Evolutionary conservation across 2,113 vertebrate genomes (phyloP).

Genomic region (Thunnus thynnus): DNA sequence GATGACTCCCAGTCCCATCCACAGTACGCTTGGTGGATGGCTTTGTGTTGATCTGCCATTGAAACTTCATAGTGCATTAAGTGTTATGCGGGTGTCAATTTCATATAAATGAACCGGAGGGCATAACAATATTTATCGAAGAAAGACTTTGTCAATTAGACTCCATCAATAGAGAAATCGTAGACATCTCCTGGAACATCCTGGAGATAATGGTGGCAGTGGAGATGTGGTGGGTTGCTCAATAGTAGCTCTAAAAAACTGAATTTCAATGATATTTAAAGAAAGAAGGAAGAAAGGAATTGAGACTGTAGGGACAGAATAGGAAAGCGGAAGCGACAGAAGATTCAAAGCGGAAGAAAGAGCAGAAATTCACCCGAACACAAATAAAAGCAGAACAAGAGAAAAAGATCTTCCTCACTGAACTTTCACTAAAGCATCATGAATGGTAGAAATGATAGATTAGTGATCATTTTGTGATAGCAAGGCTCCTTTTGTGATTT

Average conservation of each 20-base stretch:
- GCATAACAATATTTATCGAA: too few relatives aligned
- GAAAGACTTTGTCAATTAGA: neutral
- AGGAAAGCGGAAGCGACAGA: neutral
- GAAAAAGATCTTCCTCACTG: neutral
- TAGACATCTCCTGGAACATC: neutral
- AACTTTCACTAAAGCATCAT: neutral
- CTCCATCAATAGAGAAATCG: neutral
- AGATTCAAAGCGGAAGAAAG: neutral
- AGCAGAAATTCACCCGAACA: neutral
- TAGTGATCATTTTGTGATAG: neutral
- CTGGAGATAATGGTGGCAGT: neutral
- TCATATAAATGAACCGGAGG: neutral
- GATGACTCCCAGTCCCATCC: conserved; percentile 28
- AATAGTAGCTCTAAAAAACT: neutral
- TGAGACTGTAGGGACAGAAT: neutral
- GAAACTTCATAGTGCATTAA: neutral
- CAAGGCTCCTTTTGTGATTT: too few relatives aligned
- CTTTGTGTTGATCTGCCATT: conserved; percentile 36
- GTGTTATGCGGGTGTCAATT: neutral
- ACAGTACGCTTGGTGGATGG: conserved; percentile 2
- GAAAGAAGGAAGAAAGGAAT: too few relatives aligned
- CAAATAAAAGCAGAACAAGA: neutral
- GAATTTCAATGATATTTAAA: neutral
- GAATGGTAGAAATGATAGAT: neutral
- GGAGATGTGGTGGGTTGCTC: neutral